These are phyloP conservation scores for Acinonyx jubatus DNA, from an alignment of 2,113 vertebrate genomes.

Conservation along the genomic window DNA sequence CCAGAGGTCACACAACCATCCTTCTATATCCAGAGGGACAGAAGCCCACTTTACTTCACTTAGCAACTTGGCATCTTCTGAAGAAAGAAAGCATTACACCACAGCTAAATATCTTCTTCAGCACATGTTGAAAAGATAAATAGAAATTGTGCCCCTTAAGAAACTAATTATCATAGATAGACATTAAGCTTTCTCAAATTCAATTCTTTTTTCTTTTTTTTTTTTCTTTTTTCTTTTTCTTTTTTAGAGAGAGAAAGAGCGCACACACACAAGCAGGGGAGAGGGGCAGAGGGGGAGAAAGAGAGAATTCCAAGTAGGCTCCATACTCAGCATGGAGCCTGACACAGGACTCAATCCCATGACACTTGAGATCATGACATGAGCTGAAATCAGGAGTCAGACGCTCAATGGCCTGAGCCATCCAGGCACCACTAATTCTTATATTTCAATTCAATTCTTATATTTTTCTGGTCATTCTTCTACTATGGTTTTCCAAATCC, in stretches of 20 bases:
- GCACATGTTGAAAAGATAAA: slow-evolving; percentile 18
- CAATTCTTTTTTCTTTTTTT: not conserved
- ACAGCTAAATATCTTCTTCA: not conserved
- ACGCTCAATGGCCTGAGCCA: no score
- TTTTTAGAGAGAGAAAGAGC: no score
- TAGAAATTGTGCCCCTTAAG: slow-evolving; percentile 6
- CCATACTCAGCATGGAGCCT: no score
- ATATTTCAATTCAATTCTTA: not conserved
- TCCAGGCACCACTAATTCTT: not conserved
- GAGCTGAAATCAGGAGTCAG: no score
- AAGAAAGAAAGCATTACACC: slow-evolving; percentile 12
- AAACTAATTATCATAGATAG: not conserved
- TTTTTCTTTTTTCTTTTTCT: no score
- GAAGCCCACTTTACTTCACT: slow-evolving; percentile 52
- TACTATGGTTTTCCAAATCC: slow-evolving; percentile 23
- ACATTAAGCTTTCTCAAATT: slow-evolving; percentile 22
- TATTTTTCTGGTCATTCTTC: not conserved
- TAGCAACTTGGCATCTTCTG: slow-evolving; percentile 32
- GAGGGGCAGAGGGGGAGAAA: no score
- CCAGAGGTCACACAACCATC: slow-evolving; percentile 59
- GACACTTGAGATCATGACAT: no score
- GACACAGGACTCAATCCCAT: no score
- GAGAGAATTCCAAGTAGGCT: no score
- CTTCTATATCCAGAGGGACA: slow-evolving; percentile 39
- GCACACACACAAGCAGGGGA: no score